These are phyloP conservation scores for Pogona vitticeps DNA, from an alignment of 2,113 vertebrate species.

Conservation along the genomic window DNA sequence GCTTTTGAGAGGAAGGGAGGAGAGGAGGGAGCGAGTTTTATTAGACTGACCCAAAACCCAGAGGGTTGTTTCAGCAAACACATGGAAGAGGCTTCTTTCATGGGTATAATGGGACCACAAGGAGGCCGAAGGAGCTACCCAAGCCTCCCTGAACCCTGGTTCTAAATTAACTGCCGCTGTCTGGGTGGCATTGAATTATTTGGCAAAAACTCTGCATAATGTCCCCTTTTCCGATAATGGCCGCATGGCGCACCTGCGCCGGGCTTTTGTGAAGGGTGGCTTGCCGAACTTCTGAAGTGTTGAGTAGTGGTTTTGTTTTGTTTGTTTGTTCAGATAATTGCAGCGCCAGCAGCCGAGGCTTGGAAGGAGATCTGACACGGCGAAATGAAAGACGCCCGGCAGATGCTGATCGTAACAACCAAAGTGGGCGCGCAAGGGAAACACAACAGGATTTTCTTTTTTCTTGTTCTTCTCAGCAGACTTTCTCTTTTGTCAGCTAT, in stretches of 20 bases:
- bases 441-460: neutral
- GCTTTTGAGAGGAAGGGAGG: neutral
- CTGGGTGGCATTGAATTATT: neutral
- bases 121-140: too few relatives aligned
- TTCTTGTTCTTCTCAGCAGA: neutral
- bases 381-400: slow-evolving; percentile 6
- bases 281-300: neutral
- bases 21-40: too few relatives aligned
- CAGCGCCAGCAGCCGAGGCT: neutral
- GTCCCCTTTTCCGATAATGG: neutral
- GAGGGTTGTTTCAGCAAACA: neutral
- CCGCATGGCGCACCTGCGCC: neutral
- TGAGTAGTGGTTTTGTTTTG: neutral
- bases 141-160: neutral
- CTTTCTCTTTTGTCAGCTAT: neutral
- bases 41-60: neutral
- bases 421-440: too few relatives aligned
- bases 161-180: neutral
- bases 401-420: neutral
- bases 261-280: neutral
- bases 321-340: neutral
- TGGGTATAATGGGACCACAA: neutral
- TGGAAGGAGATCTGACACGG: slow-evolving; percentile 5
- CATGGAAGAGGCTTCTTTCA: neutral
- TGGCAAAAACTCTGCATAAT: neutral